Evolutionary conservation across 2,797 vertebrate genomes (phyloP).

Genomic region (Cryptoblepharus egeriae): DNA sequence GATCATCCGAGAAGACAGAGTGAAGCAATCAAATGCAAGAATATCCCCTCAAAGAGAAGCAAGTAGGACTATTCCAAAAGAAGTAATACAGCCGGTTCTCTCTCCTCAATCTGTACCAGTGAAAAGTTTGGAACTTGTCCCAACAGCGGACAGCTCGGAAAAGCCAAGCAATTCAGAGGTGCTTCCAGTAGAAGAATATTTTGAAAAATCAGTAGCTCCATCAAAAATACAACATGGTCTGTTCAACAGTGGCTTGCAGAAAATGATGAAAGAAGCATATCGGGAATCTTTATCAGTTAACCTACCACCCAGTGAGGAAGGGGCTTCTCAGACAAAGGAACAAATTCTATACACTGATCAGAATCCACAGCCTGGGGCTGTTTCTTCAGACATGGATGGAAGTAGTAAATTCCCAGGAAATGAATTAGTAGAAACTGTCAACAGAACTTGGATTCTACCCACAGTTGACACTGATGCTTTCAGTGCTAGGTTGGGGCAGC

Average conservation of each 20-base stretch:
- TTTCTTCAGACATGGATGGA: conserved; percentile 26
- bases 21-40: conserved; percentile 69
- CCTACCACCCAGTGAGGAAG: conserved; percentile 49
- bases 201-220: conserved; percentile 53
- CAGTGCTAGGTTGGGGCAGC: conserved; percentile 43
- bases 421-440: conserved; percentile 51
- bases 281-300: conserved; percentile 28
- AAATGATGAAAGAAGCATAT: conserved; percentile 39
- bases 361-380: conserved; percentile 24
- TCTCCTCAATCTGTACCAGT: conserved; percentile 19
- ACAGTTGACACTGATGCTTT: conserved; percentile 38
- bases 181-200: conserved; percentile 50
- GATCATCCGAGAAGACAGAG: conserved; percentile 36
- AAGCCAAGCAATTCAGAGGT: conserved; percentile 60
- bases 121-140: conserved; percentile 24
- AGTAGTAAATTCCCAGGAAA: conserved; percentile 29
- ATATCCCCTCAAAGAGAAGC: conserved; percentile 66
- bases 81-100: conserved; percentile 21
- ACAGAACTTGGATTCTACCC: conserved; percentile 38
- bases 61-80: conserved; percentile 15
- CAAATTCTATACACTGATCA: conserved; percentile 1
- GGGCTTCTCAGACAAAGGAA: conserved; percentile 22
- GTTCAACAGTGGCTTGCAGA: conserved; percentile 57
- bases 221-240: conserved; percentile 59
- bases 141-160: conserved; percentile 45